Base-by-base conservation (phyloP, 2,113 vertebrate genomes). In the Sitta europaea region DNA sequence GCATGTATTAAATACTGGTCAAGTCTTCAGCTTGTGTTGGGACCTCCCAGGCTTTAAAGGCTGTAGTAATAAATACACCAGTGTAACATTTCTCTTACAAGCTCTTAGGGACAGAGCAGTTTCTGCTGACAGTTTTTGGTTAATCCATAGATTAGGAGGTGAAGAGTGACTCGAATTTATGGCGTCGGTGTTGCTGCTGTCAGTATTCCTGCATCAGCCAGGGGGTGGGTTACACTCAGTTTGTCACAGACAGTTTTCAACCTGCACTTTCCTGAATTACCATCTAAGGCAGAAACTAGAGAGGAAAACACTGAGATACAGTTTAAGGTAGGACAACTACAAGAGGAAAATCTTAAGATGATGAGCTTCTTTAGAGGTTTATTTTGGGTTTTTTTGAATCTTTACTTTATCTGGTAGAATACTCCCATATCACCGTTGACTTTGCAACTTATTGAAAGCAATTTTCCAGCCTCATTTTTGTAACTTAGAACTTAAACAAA, bases 201-300 rank as follows among this genome's bases (percentile, higher is more conserved):
- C 47, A 58, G 75, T 96, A 70, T 97, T 97, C 94, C 90, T 48
- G 2, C 74, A 36, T 92, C 92, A 94, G 71, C 91, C 96, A 96
- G 59, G 73, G 92, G 95, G 72, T 97, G 94, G 93, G 90, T 97
- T 96, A 48, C 70, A 82, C 66, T 67, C 82, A 55, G 61, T 65
- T 96, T 83, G 59, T 86, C 73, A 65, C 53, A 40, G n/a, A 6
- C 50, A 68, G 40, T 75, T 94, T 73, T 24, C n/a, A 51, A 12
- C 28, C 38, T 35, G 29, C 18, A 27, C 54, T 76, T 67, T 48
- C 27, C 70, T 65, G 61, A 72, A 38, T 54, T 89, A 9, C 50
- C 28, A 7, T 68, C 29, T 68, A 51, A 57, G 28, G 35, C 55
- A 78, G 45, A 65, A 90, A 35, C 54, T 67, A 2, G 8, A 42